Conservation (phyloP, 2,888 invertebrate species). For the Pyrrhosoma nymphula region DNA sequence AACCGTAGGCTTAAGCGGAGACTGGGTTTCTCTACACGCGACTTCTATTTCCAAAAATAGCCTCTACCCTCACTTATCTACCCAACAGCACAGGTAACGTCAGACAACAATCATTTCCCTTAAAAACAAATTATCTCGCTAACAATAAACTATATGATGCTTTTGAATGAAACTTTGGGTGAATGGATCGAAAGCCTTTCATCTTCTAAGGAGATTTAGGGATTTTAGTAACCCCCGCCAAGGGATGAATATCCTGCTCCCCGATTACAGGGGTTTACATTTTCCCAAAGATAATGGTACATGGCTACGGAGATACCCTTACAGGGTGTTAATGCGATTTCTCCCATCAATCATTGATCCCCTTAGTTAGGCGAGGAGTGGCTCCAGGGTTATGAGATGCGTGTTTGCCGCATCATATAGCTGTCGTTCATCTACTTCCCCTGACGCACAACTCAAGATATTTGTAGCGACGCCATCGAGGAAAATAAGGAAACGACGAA, state of each 20-base stretch:
- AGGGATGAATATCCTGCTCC: background rate
- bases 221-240: background rate
- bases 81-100: too few species aligned
- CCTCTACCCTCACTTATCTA: too few species aligned
- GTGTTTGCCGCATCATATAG: background rate
- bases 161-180: too few species aligned
- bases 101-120: too few species aligned
- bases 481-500: too few species aligned
- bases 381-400: background rate
- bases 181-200: too few species aligned
- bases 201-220: background rate
- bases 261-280: background rate
- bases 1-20: too few species aligned
- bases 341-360: background rate
- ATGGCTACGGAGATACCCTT: background rate
- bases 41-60: too few species aligned
- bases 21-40: too few species aligned
- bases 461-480: background rate
- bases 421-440: background rate
- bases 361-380: background rate
- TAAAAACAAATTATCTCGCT: too few species aligned
- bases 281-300: background rate
- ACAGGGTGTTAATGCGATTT: background rate
- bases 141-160: too few species aligned
- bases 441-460: background rate